Conservation (phyloP, 2,113 vertebrate species). For the Otolemur garnettii region DNA sequence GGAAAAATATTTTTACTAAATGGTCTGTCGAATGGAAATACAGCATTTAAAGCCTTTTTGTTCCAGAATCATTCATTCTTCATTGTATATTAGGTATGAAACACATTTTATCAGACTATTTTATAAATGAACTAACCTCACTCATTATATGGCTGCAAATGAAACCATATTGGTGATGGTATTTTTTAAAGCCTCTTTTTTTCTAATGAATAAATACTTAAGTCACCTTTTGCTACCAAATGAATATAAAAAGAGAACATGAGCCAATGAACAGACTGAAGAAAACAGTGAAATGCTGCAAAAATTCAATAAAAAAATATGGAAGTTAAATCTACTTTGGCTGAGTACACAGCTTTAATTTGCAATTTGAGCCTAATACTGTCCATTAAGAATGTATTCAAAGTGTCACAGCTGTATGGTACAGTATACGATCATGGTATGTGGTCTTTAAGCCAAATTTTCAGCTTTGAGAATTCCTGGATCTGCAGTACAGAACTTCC, state of each 20-base stretch:
- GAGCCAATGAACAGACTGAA: constrained; percentile 81
- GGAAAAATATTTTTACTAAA: constrained; percentile 71
- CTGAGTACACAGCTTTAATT: neutral
- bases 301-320: constrained; percentile 52
- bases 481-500: neutral
- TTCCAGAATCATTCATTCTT: constrained; percentile 36
- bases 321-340: constrained; percentile 59
- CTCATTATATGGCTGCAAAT: constrained; percentile 83
- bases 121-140: constrained; percentile 80
- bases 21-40: neutral
- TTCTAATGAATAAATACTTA: constrained; percentile 82
- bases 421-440: neutral
- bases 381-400: constrained; percentile 48
- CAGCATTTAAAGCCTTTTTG: neutral
- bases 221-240: constrained; percentile 77
- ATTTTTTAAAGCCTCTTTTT: constrained; percentile 74
- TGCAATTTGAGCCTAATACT: constrained; percentile 48
- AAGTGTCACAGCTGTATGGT: neutral
- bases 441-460: neutral
- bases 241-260: constrained; percentile 36
- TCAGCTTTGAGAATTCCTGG: neutral
- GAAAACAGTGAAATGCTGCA: constrained; percentile 81
- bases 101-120: constrained; percentile 69
- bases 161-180: constrained; percentile 55
- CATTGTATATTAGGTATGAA: constrained; percentile 61